Evolutionary conservation across 2,797 vertebrate genomes (phyloP).

Genomic region (Bradypodion ventrale): DNA sequence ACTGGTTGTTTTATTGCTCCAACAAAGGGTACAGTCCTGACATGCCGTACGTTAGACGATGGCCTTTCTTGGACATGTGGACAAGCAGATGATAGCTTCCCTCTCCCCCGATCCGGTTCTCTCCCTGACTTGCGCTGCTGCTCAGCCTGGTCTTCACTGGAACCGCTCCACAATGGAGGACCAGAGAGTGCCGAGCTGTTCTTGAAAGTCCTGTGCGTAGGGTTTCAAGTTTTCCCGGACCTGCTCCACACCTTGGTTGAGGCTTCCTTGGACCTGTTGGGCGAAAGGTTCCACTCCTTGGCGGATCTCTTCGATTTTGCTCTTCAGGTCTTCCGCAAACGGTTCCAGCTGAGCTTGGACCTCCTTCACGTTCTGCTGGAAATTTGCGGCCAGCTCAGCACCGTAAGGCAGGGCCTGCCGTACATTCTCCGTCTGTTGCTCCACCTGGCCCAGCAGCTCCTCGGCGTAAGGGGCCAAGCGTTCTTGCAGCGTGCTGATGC

Average conservation of each 20-base stretch:
- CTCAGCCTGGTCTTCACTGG: background rate
- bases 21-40: background rate
- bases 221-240: slow-evolving; percentile 67
- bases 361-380: slow-evolving; percentile 76
- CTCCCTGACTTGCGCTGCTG: too few relatives aligned
- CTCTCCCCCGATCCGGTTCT: background rate
- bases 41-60: background rate
- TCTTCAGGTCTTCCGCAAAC: slow-evolving; percentile 67
- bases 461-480: slow-evolving; percentile 70
- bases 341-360: slow-evolving; percentile 72
- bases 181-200: slow-evolving; percentile 73
- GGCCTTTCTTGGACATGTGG: background rate
- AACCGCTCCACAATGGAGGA: slow-evolving; percentile 59
- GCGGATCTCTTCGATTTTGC: slow-evolving; percentile 62
- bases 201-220: slow-evolving; percentile 79
- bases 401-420: slow-evolving; percentile 74
- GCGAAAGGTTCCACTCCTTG: slow-evolving; percentile 54
- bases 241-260: slow-evolving; percentile 38
- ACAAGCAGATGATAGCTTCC: too few relatives aligned
- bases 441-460: slow-evolving; percentile 74
- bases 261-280: slow-evolving; percentile 39
- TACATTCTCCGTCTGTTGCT: background rate
- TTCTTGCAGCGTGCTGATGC: slow-evolving; percentile 74
- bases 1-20: background rate
- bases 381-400: slow-evolving; percentile 75